Conservation (phyloP, 2,888 invertebrate species). For the Limnephilus auricula region DNA sequence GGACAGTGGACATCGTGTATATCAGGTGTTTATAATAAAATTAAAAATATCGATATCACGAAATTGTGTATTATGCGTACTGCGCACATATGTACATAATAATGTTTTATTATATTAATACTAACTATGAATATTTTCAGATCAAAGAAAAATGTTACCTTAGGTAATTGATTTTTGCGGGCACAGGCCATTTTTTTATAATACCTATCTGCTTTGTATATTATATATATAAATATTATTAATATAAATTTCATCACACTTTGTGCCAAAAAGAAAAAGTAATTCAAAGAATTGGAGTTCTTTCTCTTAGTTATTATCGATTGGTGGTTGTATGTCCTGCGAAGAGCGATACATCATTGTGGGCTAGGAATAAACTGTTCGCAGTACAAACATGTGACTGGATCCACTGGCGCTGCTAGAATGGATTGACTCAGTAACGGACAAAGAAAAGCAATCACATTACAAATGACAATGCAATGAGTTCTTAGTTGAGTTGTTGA, state of each 20-base stretch:
- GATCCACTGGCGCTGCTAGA: neutral
- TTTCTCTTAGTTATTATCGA: neutral
- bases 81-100: too few relatives aligned
- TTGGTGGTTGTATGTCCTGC: neutral
- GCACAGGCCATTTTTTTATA: too few relatives aligned
- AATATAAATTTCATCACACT: neutral
- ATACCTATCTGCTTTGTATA: too few relatives aligned
- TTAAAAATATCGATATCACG: too few relatives aligned
- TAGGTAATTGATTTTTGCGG: too few relatives aligned
- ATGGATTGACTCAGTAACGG: conserved; percentile 26
- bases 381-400: conserved; percentile 33
- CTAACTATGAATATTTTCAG: too few relatives aligned
- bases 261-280: neutral
- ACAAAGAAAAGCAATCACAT: conserved; percentile 58
- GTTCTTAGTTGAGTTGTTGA: conserved; percentile 14
- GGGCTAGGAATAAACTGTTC: neutral
- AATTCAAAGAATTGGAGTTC: neutral
- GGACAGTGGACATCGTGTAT: too few relatives aligned
- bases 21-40: too few relatives aligned
- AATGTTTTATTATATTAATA: too few relatives aligned
- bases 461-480: conserved; percentile 49
- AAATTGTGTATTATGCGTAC: too few relatives aligned
- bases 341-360: neutral
- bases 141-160: too few relatives aligned
- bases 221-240: neutral